Base-by-base conservation (phyloP, 1,140 invertebrate genomes). In the Hylyphantes graminicola region DNA sequence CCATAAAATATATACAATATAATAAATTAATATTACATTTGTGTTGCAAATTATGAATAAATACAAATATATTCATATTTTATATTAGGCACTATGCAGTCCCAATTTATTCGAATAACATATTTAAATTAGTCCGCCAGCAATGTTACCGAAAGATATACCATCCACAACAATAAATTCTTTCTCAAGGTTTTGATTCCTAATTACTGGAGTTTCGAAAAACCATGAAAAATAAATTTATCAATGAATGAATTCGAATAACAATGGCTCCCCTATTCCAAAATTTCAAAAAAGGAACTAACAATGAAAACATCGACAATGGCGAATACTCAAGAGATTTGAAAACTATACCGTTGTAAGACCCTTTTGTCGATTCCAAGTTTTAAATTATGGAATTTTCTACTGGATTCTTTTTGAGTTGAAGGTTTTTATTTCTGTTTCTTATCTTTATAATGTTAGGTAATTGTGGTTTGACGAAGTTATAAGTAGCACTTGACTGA, bases 161-260 rank as follows among this genome's bases (percentile, higher is more conserved):
- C 51, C 68, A 48, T 51, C 50, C 7, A 17, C 48, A 7, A 61
- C 53, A 68, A 80, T 70, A 80, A 54, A 80, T 67, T 51, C 53
- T 17, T 10, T 70, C 64, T 70, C 53, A 17, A 80, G 55, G 19
- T 70, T 80, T 70, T 64, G 65, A 80, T 70, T 80, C 51, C 77
- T 80, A 80, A 80, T 80, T 80, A 80, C 63, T 59, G 77, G 61
- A 80, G 65, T 70, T 80, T 57, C 65, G 77, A 80, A 80, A 80
- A 80, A 80, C 77, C 55, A 12, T 19, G 63, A 67, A 80, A 80
- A 80, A 80, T 80, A 80, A 80, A 65, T 21, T 50, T 21, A 55
- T 35, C 70, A 80, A 80, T 70, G 77, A 80, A 80, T 61, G 77
- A 64, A 70, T 80, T 64, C 35, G 53, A 80, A 70, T 80, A 57